These are phyloP conservation scores for Brachionus sp. DNA, from an alignment of 1,140 invertebrate species.

Conservation along the genomic window DNA sequence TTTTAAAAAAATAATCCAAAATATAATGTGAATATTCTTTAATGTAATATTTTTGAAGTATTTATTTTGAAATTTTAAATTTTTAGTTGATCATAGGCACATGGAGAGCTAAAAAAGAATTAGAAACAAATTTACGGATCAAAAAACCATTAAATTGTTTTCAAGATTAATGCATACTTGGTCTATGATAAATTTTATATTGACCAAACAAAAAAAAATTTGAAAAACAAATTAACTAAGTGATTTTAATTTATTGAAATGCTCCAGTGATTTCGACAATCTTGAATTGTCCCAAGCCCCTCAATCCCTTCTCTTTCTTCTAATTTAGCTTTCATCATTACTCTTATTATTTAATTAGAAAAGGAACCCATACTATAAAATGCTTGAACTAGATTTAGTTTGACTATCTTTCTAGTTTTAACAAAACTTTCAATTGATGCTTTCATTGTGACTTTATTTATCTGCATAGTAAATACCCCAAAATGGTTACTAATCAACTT, in stretches of 20 bases:
- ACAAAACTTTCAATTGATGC: background rate
- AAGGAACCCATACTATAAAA: slow-evolving; percentile 34
- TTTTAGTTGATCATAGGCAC: too few relatives aligned
- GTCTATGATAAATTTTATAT: background rate
- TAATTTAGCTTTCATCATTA: background rate
- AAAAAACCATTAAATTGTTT: background rate
- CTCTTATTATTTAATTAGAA: slow-evolving; percentile 1
- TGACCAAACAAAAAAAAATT: background rate
- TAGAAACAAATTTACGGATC: background rate
- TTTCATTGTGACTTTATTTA: background rate
- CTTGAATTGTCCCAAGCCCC: slow-evolving; percentile 30
- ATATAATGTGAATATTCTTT: too few relatives aligned
- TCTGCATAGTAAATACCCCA: background rate
- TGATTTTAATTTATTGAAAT: background rate
- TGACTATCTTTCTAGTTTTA: background rate
- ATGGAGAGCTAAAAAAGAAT: background rate
- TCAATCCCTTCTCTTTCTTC: background rate
- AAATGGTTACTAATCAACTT: background rate
- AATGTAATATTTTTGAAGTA: too few relatives aligned
- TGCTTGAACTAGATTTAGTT: slow-evolving; percentile 35
- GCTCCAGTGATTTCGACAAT: slow-evolving; percentile 12
- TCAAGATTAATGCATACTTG: background rate
- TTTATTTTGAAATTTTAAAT: too few relatives aligned
- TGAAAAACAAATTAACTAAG: slow-evolving; percentile 2
- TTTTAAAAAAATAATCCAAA: too few relatives aligned